Percentiles rank a stretch among this genome's conserved stretches.
Conservation (phyloP, 2,113 vertebrate genomes). For the Alosa alosa region DNA sequence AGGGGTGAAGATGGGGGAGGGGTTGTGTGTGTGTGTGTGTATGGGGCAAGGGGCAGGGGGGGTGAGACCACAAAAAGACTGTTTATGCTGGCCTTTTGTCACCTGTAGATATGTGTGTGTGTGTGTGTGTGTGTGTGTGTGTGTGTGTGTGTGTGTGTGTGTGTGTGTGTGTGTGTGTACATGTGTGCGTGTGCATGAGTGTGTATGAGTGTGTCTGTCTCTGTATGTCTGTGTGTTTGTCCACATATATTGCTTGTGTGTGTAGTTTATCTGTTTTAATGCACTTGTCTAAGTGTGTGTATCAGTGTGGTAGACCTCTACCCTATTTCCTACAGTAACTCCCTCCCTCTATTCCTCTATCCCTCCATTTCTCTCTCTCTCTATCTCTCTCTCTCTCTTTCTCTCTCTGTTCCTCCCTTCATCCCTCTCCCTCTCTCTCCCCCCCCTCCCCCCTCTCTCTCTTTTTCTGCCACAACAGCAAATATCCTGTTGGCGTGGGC, state of each 20-base stretch:
- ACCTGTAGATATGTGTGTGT: conserved; percentile 39
- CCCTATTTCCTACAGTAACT: neutral
- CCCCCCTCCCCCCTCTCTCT: too few relatives aligned
- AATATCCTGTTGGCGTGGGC: conserved; percentile 92
- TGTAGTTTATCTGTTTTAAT: neutral
- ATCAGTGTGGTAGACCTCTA: neutral
- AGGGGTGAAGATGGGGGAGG: conserved; percentile 33
- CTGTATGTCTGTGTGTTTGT: conserved; percentile 30
- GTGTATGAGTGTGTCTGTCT: neutral
- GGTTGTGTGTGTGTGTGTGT: neutral
- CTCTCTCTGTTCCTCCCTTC: neutral
- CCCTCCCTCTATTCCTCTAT: too few relatives aligned
- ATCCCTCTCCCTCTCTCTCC: conserved; percentile 16
- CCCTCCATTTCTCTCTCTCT: too few relatives aligned
- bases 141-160: too few relatives aligned
- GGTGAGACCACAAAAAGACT: conserved; percentile 37
- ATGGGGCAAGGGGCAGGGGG: too few relatives aligned
- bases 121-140: conserved; percentile 26
- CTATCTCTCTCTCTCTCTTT: too few relatives aligned
- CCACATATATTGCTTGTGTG: neutral
- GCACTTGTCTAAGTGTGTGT: neutral
- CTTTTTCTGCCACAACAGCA: conserved; percentile 88
- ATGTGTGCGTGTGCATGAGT: conserved; percentile 32
- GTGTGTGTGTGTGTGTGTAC: too few relatives aligned
- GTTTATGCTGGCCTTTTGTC: conserved; percentile 50